A percentile compares a stretch with the other conserved stretches of the same genome.
These are phyloP conservation scores for Ptycholaimellus sp. DNA, from an alignment of 2,888 invertebrate species.

Conservation along the genomic window DNA sequence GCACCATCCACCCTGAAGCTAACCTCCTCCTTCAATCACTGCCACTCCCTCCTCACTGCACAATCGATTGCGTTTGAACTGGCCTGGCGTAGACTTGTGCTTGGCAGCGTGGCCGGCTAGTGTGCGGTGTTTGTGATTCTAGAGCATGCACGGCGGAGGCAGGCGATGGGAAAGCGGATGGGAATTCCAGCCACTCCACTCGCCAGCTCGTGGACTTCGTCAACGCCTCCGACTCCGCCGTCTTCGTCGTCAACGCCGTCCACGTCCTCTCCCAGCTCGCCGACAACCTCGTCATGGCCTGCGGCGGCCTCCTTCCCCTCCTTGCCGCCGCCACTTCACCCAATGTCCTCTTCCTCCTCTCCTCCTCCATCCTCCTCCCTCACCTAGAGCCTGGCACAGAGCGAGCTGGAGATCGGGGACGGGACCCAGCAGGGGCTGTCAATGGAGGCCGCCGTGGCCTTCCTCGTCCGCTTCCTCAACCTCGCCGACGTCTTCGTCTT, in stretches of 20 bases:
- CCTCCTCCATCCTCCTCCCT: neutral
- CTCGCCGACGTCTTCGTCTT: constrained; percentile 97
- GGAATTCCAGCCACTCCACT: no score
- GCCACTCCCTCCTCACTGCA: no score
- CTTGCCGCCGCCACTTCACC: constrained; percentile 94
- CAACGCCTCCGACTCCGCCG: no score
- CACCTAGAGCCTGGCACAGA: constrained; percentile 37
- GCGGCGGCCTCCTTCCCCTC: constrained; percentile 71
- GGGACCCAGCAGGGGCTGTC: constrained; percentile 88
- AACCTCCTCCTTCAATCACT: no score
- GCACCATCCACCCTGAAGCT: no score
- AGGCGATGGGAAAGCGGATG: no score
- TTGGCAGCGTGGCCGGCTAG: neutral
- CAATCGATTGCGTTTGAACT: no score
- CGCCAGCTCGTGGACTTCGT: no score
- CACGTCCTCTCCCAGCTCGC: constrained; percentile 94
- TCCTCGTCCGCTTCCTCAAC: constrained; percentile 85
- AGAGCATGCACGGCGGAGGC: no score
- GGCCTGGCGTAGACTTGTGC: no score
- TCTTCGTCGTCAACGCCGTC: constrained; percentile 96
- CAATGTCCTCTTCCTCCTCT: no score
- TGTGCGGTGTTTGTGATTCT: no score
- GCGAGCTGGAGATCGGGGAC: constrained; percentile 88
- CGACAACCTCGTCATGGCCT: constrained; percentile 88
- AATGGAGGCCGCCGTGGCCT: constrained; percentile 85